Evolutionary conservation across 2,797 vertebrate genomes (phyloP), one percentile per base, ranked within the genome.

Genomic region (Graptemys geographica): DNA sequence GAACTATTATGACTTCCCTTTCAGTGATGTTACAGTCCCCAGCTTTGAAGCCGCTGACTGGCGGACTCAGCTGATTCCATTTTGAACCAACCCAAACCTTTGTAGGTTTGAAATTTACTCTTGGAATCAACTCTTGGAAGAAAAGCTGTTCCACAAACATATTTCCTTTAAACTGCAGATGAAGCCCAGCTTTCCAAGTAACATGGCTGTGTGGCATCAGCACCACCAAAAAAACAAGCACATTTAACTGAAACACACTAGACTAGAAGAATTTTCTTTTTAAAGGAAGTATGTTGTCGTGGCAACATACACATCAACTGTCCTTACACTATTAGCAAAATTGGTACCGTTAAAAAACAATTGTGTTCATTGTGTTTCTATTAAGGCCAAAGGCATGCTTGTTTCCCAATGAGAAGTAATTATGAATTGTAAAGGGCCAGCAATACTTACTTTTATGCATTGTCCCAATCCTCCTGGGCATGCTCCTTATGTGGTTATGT

Each of bases 151-250:
- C 53, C 13, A 2, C 56, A 16, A 65, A 41, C 16, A 18, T 44
- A 2, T 1, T 11, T 33, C 13, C n/a, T 41, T 85, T 52, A 37
- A 88, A 65, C 4, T 62, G 81, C 6, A 13, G 41, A 47, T 81
- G 83, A 65, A 92, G 57, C 86, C 65, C 90, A 94, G 41, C 90
- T 88, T 97, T 96, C 94, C 96, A 51, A 37, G 65, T 47, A 85
- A 37, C 52, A 52, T 96, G 96, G 96, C 95, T 93, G 95, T 94
- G 8, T 92, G 96, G 95, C 96, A 96, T 82, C 86, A 85, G 76
- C 1, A 0, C 51, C 82, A 44, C 51, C 57, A 37, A 65, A 51
- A 28, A 87, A 76, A 41, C 15, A n/a, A 81, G 57, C 81, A 57
- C 6, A 33, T 3, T 10, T 25, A 86, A 82, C 80, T 87, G 81